Base-by-base conservation (phyloP, 92 coral and sea anemone genomes). In the Porites evermanni region DNA sequence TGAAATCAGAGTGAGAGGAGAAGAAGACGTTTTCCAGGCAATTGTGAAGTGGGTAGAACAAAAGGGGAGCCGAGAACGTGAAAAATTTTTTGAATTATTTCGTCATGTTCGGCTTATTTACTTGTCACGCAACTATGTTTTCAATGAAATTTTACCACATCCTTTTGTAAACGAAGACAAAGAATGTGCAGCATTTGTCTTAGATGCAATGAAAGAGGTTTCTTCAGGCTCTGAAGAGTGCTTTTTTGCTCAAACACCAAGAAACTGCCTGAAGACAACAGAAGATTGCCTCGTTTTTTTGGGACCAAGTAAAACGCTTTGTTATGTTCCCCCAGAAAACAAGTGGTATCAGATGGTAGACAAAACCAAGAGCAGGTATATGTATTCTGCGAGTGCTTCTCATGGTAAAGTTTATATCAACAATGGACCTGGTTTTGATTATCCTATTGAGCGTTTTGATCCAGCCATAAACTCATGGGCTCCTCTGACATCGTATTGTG, bases 401-500 rank as follows among this genome's bases (percentile, higher is more conserved):
- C 65, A 54, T 21, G 80, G 80, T 29, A 54, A 60, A 23, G 2
- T 75, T 12, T 75, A 75, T 11, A 17, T 26, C 32, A 2, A 8
- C 32, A 2, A 29, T 20, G 67, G 65, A 54, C 64, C 59, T 88
- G 84, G 6, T 13, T 58, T 19, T 18, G 2, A 32, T n/a, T 38
- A 9, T 17, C 2, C 23, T 38, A 3, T 71, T 47, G 94, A 91
- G 87, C 80, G 80, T 3, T 75, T 53, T n/a, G 80, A 75, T n/a
- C 66, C 80, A 54, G 26, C 44, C 6, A 50, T 2, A 9, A 75
- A 75, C 52, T 21, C n/a, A 1, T 75, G 80, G 80, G 7, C 38
- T 2, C 44, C 64, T 16, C 10, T 53, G 3, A 87, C 66, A 38
- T 71, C 80, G 53, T 79, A 7, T 9, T 3, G 18, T 4, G 12